These are phyloP conservation scores for Mycteria americana DNA, from an alignment of 2,797 vertebrate genomes.

Conservation along the genomic window DNA sequence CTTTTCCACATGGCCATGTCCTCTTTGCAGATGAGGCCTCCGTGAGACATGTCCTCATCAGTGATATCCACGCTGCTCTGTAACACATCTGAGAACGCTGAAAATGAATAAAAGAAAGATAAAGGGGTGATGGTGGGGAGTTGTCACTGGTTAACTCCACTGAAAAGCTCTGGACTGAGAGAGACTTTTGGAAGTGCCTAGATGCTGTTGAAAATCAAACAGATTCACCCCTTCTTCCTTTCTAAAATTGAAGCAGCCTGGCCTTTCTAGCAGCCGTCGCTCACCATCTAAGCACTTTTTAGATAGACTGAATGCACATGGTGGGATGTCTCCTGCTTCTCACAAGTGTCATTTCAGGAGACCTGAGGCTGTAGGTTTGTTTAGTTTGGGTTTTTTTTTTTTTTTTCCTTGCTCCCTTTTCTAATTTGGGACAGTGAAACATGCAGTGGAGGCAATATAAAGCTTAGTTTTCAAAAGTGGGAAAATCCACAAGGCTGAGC, in stretches of 20 bases:
- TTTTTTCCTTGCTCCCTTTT: not conserved
- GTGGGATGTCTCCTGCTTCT: not conserved
- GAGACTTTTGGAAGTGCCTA: not conserved
- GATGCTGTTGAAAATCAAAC: not conserved
- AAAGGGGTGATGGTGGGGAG: not conserved
- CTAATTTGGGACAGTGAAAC: not conserved
- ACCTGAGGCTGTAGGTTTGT: not conserved
- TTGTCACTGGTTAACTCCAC: not conserved
- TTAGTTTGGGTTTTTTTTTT: no score
- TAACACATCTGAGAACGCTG: not conserved
- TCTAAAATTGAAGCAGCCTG: not conserved
- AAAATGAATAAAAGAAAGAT: not conserved
- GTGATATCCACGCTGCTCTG: not conserved
- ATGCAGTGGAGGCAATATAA: not conserved
- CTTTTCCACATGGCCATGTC: constrained; percentile 24
- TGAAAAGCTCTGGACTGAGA: not conserved
- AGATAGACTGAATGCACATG: not conserved
- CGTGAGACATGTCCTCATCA: not conserved
- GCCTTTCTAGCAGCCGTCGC: not conserved
- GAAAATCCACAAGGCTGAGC: not conserved
- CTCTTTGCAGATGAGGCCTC: not conserved
- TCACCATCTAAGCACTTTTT: not conserved
- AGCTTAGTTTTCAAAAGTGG: not conserved
- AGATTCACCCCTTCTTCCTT: not conserved
- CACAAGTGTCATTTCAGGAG: not conserved